Base-by-base conservation (phyloP, 2,113 vertebrate species). In the Sinocyclocheilus grahami region DNA sequence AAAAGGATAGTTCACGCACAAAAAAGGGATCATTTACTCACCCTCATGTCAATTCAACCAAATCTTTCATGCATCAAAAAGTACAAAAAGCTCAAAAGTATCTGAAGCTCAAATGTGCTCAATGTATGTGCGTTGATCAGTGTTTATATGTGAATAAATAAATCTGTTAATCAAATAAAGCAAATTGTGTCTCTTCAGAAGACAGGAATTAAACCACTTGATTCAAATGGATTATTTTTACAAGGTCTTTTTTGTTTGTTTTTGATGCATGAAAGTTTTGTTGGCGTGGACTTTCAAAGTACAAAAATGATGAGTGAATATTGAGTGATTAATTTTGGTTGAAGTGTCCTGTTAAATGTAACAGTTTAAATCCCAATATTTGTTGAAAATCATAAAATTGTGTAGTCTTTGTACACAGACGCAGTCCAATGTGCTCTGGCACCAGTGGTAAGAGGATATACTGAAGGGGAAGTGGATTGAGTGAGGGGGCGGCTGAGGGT, bases 391-490 rank as follows among this genome's bases (percentile, higher is more conserved):
- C 3, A 39, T 39, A 11, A 2, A 39, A 39, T n/a, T 42, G 37
- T 72, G 8, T 72, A 39, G 69, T 39, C 10, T 42, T n/a, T 5
- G 18, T 39, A 22, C 33, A 72, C 37, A 16, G 42, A 48, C 72
- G 6, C 27, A 76, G 22, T 22, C 72, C 12, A 24, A 16, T 48
- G n/a, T 48, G 2, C 22, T 48, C 22, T 76, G 72, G 72, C 72
- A 48, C 39, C 42, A 48, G 72, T 24, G 42, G 72, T 76, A 48
- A 76, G 72, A 76, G 72, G 72, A 75, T 75, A 75, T 48, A 46
- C 72, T 48, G 20, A 75, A 75, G 39, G 12, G 39, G 72, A 76
- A 74, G 71, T 74, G 71, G 39, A n/a, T 12, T 74, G 72, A 48
- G 42, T 8, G 39, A 20, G 20, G 10, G 5, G 22, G 72, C 11